Evolutionary conservation across 2,113 vertebrate species (phyloP).

Genomic region (Sterrhoptilus dennistouni): DNA sequence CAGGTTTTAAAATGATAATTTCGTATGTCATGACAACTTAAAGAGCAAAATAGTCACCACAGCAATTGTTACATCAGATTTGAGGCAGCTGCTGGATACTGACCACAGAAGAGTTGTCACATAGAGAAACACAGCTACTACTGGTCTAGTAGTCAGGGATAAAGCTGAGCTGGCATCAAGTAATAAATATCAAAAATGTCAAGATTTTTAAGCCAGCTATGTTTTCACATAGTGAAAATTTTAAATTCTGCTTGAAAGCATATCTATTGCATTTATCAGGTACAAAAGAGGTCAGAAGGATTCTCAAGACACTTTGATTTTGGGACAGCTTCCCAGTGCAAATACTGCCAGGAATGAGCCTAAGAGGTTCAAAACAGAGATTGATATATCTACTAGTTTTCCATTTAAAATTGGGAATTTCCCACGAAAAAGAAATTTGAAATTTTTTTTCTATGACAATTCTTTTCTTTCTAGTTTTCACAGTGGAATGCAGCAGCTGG

Average conservation of each 20-base stretch:
- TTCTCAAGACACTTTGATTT: not conserved
- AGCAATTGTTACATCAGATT: not conserved
- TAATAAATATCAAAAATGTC: not conserved
- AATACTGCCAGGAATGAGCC: not conserved
- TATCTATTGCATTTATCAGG: not conserved
- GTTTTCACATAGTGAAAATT: not conserved
- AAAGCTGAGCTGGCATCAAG: not conserved
- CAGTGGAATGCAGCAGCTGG: not conserved
- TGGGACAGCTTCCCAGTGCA: not conserved
- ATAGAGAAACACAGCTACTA: not conserved
- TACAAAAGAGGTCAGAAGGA: not conserved
- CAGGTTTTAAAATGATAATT: not conserved
- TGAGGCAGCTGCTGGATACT: not conserved
- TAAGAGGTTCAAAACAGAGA: not conserved
- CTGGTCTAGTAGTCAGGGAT: not conserved
- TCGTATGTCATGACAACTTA: not conserved
- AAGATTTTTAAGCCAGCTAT: not conserved
- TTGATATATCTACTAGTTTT: not conserved
- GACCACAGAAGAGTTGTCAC: not conserved
- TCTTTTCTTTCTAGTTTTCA: not conserved
- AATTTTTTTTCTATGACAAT: not conserved
- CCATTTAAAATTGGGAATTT: not conserved
- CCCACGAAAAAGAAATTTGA: not conserved
- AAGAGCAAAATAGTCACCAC: slow-evolving; percentile 13
- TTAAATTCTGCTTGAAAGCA: not conserved